Conservation (phyloP, 2,113 vertebrate genomes). For the Zootoca vivipara region DNA sequence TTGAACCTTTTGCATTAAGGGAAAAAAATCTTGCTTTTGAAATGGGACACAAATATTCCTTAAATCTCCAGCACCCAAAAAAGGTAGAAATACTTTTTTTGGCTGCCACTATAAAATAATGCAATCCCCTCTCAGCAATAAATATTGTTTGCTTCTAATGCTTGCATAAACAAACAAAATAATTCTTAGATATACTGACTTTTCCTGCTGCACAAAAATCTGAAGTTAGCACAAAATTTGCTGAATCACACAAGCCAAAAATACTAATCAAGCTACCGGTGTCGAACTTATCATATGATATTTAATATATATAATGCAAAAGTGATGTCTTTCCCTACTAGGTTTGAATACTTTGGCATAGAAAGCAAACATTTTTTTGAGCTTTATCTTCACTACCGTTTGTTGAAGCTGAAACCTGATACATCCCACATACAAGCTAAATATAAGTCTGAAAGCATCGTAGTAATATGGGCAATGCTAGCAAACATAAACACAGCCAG, state of each 20-base stretch:
- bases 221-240: not conserved
- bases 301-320: not conserved
- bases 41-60: not conserved
- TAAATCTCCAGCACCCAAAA: not conserved
- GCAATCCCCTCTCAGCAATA: not conserved
- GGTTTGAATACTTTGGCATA: not conserved
- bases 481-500: not conserved
- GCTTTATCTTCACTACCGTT: not conserved
- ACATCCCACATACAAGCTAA: not conserved
- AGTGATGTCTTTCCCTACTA: not conserved
- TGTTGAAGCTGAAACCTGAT: not conserved
- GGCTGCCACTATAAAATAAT: not conserved
- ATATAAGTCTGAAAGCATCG: not conserved
- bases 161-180: not conserved
- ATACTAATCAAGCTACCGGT: not conserved
- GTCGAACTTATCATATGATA: not conserved
- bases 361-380: not conserved
- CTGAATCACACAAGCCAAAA: not conserved
- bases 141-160: not conserved
- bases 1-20: not conserved
- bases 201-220: not conserved
- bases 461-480: not conserved
- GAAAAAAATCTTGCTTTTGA: not conserved
- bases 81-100: not conserved
- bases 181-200: not conserved